Percentiles rank a stretch among this genome's conserved stretches.
Evolutionary conservation across 2,113 vertebrate species (phyloP).

Genomic region (Mungos mungo): DNA sequence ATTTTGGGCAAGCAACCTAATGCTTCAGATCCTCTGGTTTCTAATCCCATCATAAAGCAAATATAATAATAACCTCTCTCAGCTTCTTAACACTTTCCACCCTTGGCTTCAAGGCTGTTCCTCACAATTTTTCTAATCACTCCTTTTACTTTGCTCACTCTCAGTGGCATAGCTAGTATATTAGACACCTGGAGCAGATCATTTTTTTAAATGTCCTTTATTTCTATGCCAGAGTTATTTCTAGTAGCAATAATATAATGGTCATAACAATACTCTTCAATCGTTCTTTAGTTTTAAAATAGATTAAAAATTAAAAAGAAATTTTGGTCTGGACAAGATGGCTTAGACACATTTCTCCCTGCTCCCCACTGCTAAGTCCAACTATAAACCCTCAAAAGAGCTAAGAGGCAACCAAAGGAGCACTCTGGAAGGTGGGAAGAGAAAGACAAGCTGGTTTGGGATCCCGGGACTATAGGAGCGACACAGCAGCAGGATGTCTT

Average conservation of each 20-base stretch:
- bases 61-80: slow-evolving; percentile 63
- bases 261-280: background rate
- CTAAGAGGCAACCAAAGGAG: background rate
- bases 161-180: background rate
- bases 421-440: background rate
- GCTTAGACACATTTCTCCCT: background rate
- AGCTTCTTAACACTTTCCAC: slow-evolving; percentile 52
- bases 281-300: slow-evolving; percentile 31
- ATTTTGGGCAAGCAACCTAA: slow-evolving; percentile 60
- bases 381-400: background rate
- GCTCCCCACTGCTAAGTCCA: background rate
- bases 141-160: slow-evolving; percentile 32
- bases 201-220: slow-evolving; percentile 26
- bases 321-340: background rate
- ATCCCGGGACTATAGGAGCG: background rate
- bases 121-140: slow-evolving; percentile 50
- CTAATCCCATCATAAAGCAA: slow-evolving; percentile 67
- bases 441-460: background rate
- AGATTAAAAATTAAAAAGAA: background rate
- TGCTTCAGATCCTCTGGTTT: slow-evolving; percentile 56
- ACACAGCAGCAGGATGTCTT: background rate
- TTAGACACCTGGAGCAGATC: slow-evolving; percentile 26
- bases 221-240: slow-evolving; percentile 44
- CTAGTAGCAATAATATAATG: slow-evolving; percentile 1
- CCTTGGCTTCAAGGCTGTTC: slow-evolving; percentile 30